phyloP scores from a whole-genome alignment of 2,113 vertebrate species.

The Scomber scombrus region DNA sequence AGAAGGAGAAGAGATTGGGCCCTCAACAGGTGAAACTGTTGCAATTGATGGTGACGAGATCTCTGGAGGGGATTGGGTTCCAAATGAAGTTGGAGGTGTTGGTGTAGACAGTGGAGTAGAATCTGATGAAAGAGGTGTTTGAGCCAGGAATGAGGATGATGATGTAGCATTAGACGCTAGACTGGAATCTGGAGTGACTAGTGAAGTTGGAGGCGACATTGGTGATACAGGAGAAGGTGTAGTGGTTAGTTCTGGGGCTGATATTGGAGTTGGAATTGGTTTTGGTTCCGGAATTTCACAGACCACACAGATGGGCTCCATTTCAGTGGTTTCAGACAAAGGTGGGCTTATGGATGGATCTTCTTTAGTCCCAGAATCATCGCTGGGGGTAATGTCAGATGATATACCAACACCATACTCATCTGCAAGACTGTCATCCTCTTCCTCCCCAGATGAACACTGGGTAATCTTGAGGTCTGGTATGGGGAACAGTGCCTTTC shows the following conservation, averaged over 20 bases:
- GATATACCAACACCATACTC: slow-evolving; percentile 86
- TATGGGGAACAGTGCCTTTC: slow-evolving; percentile 91
- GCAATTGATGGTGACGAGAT: slow-evolving; percentile 25
- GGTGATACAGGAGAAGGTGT: slow-evolving; percentile 79
- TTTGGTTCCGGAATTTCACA: slow-evolving; percentile 88
- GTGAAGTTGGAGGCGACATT: slow-evolving; percentile 76
- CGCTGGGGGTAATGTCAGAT: slow-evolving; percentile 89
- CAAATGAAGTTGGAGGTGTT: slow-evolving; percentile 70
- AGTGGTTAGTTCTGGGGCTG: slow-evolving; percentile 75
- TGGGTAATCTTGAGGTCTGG: slow-evolving; percentile 98
- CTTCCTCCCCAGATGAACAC: slow-evolving; percentile 95
- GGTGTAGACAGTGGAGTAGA: slow-evolving; percentile 78
- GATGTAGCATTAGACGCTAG: slow-evolving; percentile 78
- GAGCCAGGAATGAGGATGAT: slow-evolving; percentile 73
- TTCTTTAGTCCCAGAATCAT: slow-evolving; percentile 86
- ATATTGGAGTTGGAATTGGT: slow-evolving; percentile 83
- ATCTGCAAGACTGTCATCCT: slow-evolving; percentile 90
- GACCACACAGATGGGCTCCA: slow-evolving; percentile 88
- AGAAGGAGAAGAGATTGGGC: neutral
- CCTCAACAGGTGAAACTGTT: slow-evolving; percentile 12
- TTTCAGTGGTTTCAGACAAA: slow-evolving; percentile 85
- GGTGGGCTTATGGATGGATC: slow-evolving; percentile 78
- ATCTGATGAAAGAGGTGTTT: slow-evolving; percentile 77
- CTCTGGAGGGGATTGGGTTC: slow-evolving; percentile 52
- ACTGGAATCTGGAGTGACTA: slow-evolving; percentile 77